phyloP scores from a whole-genome alignment of 1,140 invertebrate genomes.

The Danaus melanippus region DNA sequence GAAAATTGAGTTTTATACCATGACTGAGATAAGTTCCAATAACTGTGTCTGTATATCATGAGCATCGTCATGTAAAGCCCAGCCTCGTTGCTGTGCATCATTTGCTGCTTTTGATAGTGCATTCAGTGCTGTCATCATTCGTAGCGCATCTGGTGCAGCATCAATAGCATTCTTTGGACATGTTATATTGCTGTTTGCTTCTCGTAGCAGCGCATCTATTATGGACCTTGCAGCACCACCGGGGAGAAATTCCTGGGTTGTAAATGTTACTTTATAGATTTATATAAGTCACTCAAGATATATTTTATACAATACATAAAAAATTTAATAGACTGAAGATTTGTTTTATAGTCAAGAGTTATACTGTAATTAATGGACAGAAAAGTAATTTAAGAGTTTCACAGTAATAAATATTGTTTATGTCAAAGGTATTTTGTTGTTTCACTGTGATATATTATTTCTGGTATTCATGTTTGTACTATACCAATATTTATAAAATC shows the following conservation, averaged over 20 bases:
- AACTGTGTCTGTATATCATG: constrained; percentile 87
- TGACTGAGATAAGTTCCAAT: constrained; percentile 86
- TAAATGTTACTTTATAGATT: background rate
- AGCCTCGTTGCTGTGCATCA: constrained; percentile 93
- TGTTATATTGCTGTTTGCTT: constrained; percentile 61
- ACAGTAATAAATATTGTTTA: too few relatives aligned
- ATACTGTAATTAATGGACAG: too few relatives aligned
- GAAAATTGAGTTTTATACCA: constrained; percentile 83
- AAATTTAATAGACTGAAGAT: too few relatives aligned
- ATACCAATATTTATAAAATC: too few relatives aligned
- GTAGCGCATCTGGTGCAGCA: constrained; percentile 83
- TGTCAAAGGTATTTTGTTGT: too few relatives aligned
- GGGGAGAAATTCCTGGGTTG: constrained; percentile 54
- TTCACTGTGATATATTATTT: too few relatives aligned
- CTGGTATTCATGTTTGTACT: too few relatives aligned
- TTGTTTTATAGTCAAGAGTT: too few relatives aligned
- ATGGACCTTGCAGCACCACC: constrained; percentile 62
- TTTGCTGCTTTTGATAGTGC: constrained; percentile 90
- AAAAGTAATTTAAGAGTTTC: too few relatives aligned
- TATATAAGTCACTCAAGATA: constrained; percentile 4
- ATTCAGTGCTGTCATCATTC: constrained; percentile 84
- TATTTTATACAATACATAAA: background rate
- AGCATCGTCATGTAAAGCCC: constrained; percentile 95
- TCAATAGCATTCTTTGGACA: constrained; percentile 76
- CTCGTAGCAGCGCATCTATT: constrained; percentile 60